Evolutionary conservation across 2,888 invertebrate species (phyloP).

Genomic region (Lochmaea crataegi): DNA sequence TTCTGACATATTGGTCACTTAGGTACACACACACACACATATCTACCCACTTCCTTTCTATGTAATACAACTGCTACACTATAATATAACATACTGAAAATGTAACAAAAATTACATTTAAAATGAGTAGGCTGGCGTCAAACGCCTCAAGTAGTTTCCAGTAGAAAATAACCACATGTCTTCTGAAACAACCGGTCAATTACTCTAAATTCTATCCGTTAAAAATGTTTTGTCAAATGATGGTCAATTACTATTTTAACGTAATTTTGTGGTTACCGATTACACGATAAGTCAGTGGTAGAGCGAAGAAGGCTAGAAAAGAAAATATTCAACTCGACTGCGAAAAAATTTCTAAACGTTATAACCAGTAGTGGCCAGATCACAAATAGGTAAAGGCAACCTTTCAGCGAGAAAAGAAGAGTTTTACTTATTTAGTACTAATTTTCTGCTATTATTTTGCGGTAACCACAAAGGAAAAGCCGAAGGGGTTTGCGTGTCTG

Average conservation of each 20-base stretch:
- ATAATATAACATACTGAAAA: conserved; percentile 8
- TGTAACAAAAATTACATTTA: not conserved
- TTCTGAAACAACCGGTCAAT: not conserved
- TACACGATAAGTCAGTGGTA: not conserved
- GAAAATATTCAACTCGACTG: too few species aligned
- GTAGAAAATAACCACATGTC: not conserved
- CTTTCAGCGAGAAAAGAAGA: too few species aligned
- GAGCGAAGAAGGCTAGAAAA: not conserved
- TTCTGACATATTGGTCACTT: not conserved
- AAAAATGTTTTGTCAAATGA: not conserved
- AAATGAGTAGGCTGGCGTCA: not conserved
- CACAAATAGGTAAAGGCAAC: too few species aligned
- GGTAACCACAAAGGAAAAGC: too few species aligned
- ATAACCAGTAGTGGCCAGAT: too few species aligned
- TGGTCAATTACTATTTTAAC: not conserved
- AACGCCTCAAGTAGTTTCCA: conserved; percentile 11
- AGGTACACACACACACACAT: not conserved
- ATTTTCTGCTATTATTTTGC: too few species aligned
- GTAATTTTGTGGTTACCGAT: not conserved
- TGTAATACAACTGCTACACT: not conserved
- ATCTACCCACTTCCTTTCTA: conserved; percentile 2
- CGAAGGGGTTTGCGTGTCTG: too few species aligned
- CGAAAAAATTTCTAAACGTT: too few species aligned
- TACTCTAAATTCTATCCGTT: not conserved
- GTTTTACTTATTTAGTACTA: too few species aligned